These are phyloP conservation scores for Pristionchus entomophagus DNA, from an alignment of 2,888 invertebrate species.

Conservation along the genomic window DNA sequence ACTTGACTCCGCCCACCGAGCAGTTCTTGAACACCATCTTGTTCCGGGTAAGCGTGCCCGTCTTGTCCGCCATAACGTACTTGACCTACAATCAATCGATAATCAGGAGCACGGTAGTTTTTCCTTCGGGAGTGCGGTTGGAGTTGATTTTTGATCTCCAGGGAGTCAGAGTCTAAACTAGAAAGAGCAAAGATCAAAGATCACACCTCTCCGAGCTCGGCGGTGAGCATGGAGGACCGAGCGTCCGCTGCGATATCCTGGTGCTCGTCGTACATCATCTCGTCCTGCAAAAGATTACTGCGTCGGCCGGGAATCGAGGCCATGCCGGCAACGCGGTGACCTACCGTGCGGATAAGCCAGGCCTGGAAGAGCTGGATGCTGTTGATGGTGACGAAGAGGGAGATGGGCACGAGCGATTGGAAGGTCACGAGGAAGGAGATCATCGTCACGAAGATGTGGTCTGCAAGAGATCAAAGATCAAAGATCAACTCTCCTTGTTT, in stretches of 20 bases:
- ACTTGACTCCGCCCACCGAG: conserved; percentile 53
- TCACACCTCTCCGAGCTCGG: conserved; percentile 85
- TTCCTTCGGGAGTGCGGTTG: too few relatives aligned
- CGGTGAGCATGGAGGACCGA: conserved; percentile 94
- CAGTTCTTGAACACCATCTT: conserved; percentile 92
- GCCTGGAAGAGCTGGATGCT: conserved; percentile 94
- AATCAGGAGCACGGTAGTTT: too few relatives aligned
- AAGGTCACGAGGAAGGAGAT: conserved; percentile 97
- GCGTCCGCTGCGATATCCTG: conserved; percentile 91
- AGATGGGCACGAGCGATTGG: conserved; percentile 95
- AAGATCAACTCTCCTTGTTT: neutral
- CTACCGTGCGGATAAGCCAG: conserved; percentile 80
- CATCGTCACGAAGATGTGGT: conserved; percentile 76
- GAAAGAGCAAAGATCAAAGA: neutral
- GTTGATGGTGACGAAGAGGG: conserved; percentile 96
- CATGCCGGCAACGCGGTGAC: conserved; percentile 49
- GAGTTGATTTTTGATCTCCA: too few relatives aligned
- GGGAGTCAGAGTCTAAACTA: too few relatives aligned
- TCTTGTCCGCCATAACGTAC: conserved; percentile 97
- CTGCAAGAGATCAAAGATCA: conserved; percentile 4
- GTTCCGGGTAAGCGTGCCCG: conserved; percentile 97
- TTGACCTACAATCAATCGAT: conserved; percentile 82
- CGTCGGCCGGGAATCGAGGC: conserved; percentile 57
- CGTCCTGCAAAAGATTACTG: conserved; percentile 81
- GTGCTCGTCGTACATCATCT: conserved; percentile 93